Evolutionary conservation across 2,113 vertebrate genomes (phyloP).

Genomic region (Antennarius striatus): DNA sequence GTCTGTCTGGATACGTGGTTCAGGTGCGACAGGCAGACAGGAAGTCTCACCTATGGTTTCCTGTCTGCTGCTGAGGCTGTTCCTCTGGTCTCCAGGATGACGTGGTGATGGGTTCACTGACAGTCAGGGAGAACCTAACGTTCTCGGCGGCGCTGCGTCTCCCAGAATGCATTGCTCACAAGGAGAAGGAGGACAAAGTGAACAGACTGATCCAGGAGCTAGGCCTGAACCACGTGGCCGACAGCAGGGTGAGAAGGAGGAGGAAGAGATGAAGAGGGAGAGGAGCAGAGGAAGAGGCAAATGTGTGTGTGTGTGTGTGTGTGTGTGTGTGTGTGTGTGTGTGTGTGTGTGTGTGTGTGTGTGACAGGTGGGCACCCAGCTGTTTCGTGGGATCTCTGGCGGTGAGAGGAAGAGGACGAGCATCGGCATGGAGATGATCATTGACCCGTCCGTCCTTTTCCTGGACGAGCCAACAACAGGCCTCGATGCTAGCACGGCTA

Average conservation of each 20-base stretch:
- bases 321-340: constrained; percentile 4
- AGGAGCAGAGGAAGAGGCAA: not conserved
- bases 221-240: constrained; percentile 88
- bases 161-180: constrained; percentile 75
- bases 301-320: not conserved
- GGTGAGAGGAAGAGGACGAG: constrained; percentile 93
- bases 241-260: constrained; percentile 81
- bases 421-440: constrained; percentile 97
- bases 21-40: constrained; percentile 78
- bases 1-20: constrained; percentile 92
- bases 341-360: constrained; percentile 3
- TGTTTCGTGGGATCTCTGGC: constrained; percentile 89
- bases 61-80: not conserved
- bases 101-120: constrained; percentile 94
- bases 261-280: not conserved
- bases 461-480: constrained; percentile 95
- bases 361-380: constrained; percentile 88
- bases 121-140: constrained; percentile 90
- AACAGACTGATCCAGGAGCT: constrained; percentile 85
- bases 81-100: constrained; percentile 81
- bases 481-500: constrained; percentile 91
- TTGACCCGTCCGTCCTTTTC: constrained; percentile 88
- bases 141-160: constrained; percentile 94
- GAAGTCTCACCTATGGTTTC: not conserved
- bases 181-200: constrained; percentile 83